Evolutionary conservation across 2,113 vertebrate species (phyloP).

Genomic region (Hyaena hyaena): DNA sequence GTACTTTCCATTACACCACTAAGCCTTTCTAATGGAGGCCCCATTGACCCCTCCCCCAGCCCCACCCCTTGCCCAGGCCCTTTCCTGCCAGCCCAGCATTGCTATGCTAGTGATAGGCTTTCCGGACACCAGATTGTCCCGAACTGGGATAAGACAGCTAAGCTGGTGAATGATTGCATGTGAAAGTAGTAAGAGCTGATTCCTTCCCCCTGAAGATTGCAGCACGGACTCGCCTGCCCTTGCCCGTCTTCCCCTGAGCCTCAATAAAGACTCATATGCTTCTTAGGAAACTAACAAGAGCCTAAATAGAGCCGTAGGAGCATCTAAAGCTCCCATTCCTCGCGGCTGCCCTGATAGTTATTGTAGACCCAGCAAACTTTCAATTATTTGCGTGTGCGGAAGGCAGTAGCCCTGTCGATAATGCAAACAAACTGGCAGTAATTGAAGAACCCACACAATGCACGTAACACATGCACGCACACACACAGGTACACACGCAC

Average conservation of each 20-base stretch:
- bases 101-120: not conserved
- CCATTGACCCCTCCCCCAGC: not conserved
- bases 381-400: not conserved
- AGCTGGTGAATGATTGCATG: not conserved
- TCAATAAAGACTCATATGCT: not conserved
- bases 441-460: not conserved
- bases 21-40: not conserved
- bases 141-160: not conserved
- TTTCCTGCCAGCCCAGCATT: not conserved
- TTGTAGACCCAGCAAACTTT: not conserved
- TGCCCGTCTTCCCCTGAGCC: not conserved
- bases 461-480: not conserved
- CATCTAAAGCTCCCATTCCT: not conserved
- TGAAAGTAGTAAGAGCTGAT: not conserved
- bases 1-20: not conserved
- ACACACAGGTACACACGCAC: not conserved
- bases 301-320: not conserved
- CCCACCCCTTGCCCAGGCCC: not conserved
- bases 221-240: not conserved
- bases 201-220: not conserved
- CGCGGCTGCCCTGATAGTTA: not conserved
- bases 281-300: constrained; percentile 30
- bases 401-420: not conserved
- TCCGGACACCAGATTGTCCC: not conserved
- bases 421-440: not conserved